Evolutionary conservation across 2,113 vertebrate genomes (phyloP).

Genomic region (Philantomba maxwellii): DNA sequence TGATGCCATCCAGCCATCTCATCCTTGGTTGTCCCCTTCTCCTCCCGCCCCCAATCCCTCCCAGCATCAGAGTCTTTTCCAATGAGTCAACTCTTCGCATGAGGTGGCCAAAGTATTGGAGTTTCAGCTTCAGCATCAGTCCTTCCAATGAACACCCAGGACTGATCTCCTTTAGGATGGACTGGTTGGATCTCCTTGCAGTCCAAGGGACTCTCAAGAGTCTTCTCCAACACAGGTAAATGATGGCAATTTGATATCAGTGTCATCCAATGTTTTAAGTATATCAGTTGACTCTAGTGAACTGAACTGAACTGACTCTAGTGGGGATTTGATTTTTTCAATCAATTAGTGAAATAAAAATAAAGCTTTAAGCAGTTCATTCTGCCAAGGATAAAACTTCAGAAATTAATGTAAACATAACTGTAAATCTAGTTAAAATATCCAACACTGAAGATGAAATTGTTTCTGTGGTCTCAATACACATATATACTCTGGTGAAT

Average conservation of each 20-base stretch:
- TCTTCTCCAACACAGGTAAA: too few species aligned
- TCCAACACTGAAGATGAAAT: background rate
- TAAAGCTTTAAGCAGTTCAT: background rate
- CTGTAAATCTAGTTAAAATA: slow-evolving; percentile 8
- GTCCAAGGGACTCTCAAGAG: too few species aligned
- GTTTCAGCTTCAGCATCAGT: too few species aligned
- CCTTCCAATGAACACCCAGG: too few species aligned
- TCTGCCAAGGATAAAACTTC: background rate
- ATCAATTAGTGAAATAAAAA: background rate
- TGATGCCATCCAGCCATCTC: too few species aligned
- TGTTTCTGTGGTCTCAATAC: background rate
- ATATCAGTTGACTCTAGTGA: background rate
- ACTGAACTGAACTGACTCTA: background rate
- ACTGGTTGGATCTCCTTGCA: too few species aligned
- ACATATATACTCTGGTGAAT: background rate
- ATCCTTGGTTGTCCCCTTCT: too few species aligned
- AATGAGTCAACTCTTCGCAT: too few species aligned
- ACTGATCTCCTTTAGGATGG: too few species aligned
- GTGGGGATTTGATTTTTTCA: background rate
- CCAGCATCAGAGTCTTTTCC: too few species aligned
- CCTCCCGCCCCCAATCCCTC: too few species aligned
- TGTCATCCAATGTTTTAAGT: background rate
- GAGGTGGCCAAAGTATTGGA: too few species aligned
- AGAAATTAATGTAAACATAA: background rate
- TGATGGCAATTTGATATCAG: background rate